Evolutionary conservation across 1,140 invertebrate genomes (phyloP).

Genomic region (Alviniconcha marisindica): DNA sequence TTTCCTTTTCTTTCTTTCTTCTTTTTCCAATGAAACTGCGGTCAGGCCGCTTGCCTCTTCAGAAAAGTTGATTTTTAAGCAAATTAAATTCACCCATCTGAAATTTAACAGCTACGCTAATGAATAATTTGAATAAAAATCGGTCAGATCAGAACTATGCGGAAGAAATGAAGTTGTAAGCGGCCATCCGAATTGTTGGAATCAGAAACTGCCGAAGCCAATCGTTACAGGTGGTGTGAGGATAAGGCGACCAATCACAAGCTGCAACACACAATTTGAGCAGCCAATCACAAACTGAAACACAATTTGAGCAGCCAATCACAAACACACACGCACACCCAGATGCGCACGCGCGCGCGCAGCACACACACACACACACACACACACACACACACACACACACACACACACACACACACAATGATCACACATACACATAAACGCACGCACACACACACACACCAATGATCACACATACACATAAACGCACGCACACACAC

Average conservation of each 20-base stretch:
- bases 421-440: conserved; percentile 8
- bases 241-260: conserved; percentile 31
- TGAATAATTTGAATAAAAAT: not conserved
- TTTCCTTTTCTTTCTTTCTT: no score
- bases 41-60: no score
- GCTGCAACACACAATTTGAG: conserved; percentile 19
- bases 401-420: not conserved
- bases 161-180: not conserved
- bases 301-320: not conserved
- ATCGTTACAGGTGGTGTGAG: conserved; percentile 22
- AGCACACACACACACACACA: conserved; percentile 12
- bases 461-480: no score
- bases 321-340: no score
- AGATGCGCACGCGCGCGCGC: not conserved
- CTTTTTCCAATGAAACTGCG: no score
- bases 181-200: not conserved
- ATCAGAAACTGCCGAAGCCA: conserved; percentile 4
- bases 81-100: no score
- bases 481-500: no score
- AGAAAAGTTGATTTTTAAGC: no score
- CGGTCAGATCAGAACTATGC: not conserved
- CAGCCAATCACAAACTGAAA: not conserved
- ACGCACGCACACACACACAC: conserved; percentile 25
- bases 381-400: conserved; percentile 14
- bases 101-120: no score